Conservation (phyloP, 1,140 invertebrate genomes). For the Heliconius nattereri region DNA sequence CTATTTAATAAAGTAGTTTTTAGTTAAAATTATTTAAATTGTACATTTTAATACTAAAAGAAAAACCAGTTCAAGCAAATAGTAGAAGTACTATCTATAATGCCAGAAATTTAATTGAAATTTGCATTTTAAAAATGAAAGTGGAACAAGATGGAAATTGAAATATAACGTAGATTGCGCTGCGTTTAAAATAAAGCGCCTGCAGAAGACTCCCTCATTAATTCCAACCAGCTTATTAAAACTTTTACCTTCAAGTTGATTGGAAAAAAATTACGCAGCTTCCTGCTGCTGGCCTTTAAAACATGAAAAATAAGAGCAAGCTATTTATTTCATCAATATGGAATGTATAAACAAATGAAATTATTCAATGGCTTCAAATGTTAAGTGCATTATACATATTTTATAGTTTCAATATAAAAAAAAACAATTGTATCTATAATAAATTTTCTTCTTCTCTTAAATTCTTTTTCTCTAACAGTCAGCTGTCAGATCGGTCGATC, state of each 20-base stretch:
- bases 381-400: too few species aligned
- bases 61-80: too few species aligned
- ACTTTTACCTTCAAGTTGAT: background rate
- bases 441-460: too few species aligned
- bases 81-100: too few species aligned
- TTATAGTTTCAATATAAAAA: too few species aligned
- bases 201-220: background rate
- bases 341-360: too few species aligned
- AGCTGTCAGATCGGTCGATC: conserved; percentile 54
- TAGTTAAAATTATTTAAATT: too few species aligned
- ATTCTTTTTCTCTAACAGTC: conserved; percentile 40
- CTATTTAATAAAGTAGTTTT: too few species aligned
- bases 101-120: background rate
- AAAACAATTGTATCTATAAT: too few species aligned
- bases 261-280: background rate
- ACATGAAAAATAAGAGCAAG: background rate
- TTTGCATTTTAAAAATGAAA: background rate
- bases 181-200: background rate
- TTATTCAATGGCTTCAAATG: too few species aligned
- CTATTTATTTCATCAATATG: background rate
- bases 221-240: background rate
- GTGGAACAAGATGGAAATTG: background rate
- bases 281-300: background rate
- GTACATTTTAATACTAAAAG: too few species aligned
- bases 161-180: background rate